Evolutionary conservation across 2,797 vertebrate genomes (phyloP).

Genomic region (Ammospiza maritima): DNA sequence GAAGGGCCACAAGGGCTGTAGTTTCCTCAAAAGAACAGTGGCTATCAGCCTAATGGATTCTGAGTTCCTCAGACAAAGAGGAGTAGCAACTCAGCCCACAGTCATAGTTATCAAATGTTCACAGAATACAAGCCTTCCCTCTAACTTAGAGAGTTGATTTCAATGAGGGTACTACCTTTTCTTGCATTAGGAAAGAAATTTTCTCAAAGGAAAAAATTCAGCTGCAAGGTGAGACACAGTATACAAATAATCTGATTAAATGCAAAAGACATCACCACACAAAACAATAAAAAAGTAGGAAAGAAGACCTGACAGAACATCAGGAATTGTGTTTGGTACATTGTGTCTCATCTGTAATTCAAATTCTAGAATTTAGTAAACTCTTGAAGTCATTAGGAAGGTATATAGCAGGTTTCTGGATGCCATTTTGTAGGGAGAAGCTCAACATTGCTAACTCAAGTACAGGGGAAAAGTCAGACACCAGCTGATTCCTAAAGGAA

Average conservation of each 20-base stretch:
- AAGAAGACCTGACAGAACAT: slow-evolving; percentile 7
- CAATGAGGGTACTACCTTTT: neutral
- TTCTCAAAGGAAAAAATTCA: neutral
- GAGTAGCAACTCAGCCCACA: slow-evolving; percentile 33
- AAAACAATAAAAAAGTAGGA: neutral
- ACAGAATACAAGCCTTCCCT: slow-evolving; percentile 41
- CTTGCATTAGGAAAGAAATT: neutral
- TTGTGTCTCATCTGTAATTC: neutral
- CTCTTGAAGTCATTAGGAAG: neutral
- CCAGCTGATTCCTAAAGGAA: neutral
- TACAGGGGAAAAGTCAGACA: neutral
- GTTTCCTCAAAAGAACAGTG: slow-evolving; percentile 67
- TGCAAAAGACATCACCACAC: neutral
- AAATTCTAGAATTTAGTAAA: slow-evolving; percentile 15
- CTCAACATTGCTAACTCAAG: neutral
- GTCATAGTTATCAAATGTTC: slow-evolving; percentile 48
- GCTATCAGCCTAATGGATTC: slow-evolving; percentile 61
- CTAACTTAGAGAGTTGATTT: slow-evolving; percentile 44
- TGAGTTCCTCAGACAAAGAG: slow-evolving; percentile 69
- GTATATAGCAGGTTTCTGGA: slow-evolving; percentile 39
- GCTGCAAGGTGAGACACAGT: neutral
- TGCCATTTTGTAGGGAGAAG: neutral
- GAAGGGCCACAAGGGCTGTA: slow-evolving; percentile 62
- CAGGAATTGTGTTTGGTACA: neutral
- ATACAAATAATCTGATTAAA: slow-evolving; percentile 32